Base-by-base conservation (phyloP, 2,113 vertebrate genomes). In the Phainopepla nitens region DNA sequence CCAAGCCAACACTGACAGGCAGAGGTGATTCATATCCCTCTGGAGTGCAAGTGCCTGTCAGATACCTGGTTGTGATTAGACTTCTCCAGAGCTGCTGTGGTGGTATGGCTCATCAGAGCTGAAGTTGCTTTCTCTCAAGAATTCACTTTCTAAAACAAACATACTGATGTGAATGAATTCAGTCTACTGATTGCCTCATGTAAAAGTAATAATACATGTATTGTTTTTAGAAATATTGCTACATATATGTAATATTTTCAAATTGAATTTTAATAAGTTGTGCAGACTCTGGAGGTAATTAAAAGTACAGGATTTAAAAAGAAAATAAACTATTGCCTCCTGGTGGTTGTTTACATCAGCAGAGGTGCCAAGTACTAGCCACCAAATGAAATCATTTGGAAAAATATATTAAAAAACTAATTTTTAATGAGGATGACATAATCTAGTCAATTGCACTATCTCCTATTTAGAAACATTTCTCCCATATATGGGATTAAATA, bases 261-360 rank as follows among this genome's bases (percentile, higher is more conserved):
- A 91, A 41, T 12, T 49, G 82, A 90, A 77, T 69, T 82, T 65
- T 82, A 61, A 21, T 79, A n/a, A 84, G 42, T 24, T 56, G 3
- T 82, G 22, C 76, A 64, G 85, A 78, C 35, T 36, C 15, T 84
- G 57, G 62, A 89, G 75, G 62, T 61, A 93, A 90, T 69, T 36
- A 53, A 72, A 91, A 85, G 28, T 33, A 16, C 13, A 25, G 15
- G 20, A 35, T 82, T 92, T 94, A 58, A 82, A 87, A 73, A 77
- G 56, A 51, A 76, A 53, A 93, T 82, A 61, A 94, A 29, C 57
- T 83, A 1, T 95, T 97, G 96, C 94, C 97, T 96, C 94, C 97
- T 98, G 70, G 95, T 97, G 94, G 90, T 78, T 93, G 58, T 54
- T 35, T 69, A 18, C 28, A 79, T 65, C 69, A 82, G 57, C 78